phyloP scores from a whole-genome alignment of 2,797 vertebrate species.

The Benthosema pterotum region DNA sequence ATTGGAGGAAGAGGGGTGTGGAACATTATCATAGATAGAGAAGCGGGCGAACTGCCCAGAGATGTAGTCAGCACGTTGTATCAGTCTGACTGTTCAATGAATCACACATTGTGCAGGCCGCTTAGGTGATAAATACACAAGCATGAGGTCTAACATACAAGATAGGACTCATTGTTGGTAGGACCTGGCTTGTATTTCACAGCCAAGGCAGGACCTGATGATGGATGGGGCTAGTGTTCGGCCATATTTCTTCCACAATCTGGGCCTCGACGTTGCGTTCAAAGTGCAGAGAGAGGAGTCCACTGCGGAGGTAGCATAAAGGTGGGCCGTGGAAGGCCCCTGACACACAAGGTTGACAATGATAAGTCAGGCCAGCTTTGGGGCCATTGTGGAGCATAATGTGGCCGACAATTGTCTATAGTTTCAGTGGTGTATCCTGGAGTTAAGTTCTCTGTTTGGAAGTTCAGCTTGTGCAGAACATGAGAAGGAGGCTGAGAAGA shows the following conservation, averaged over 20 bases:
- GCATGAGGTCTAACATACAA: slow-evolving; percentile 78
- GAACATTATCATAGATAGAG: slow-evolving; percentile 50
- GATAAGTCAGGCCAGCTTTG: too few species aligned
- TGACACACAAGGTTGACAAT: too few species aligned
- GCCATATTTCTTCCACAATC: slow-evolving; percentile 76
- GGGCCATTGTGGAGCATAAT: too few species aligned
- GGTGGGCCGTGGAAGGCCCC: slow-evolving; percentile 24
- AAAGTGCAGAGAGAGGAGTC: slow-evolving; percentile 52
- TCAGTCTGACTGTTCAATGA: slow-evolving; percentile 74
- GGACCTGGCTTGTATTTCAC: slow-evolving; percentile 74
- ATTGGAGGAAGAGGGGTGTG: slow-evolving; percentile 11
- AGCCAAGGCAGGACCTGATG: slow-evolving; percentile 66
- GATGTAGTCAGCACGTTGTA: slow-evolving; percentile 75
- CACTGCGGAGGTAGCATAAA: slow-evolving; percentile 58
- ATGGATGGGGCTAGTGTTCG: slow-evolving; percentile 72
- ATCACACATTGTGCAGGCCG: slow-evolving; percentile 73
- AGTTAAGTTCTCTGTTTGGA: too few species aligned
- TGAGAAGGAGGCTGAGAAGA: too few species aligned
- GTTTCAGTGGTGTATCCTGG: too few species aligned
- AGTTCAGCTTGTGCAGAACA: too few species aligned
- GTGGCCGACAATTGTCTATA: too few species aligned
- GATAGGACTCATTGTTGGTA: slow-evolving; percentile 78
- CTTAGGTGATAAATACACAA: slow-evolving; percentile 82
- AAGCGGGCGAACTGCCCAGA: slow-evolving; percentile 49
- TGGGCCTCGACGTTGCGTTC: slow-evolving; percentile 57